Percentiles rank a stretch among this genome's conserved stretches.
These are phyloP conservation scores for Gobiocypris rarus DNA, from an alignment of 2,113 vertebrate genomes.

Conservation along the genomic window DNA sequence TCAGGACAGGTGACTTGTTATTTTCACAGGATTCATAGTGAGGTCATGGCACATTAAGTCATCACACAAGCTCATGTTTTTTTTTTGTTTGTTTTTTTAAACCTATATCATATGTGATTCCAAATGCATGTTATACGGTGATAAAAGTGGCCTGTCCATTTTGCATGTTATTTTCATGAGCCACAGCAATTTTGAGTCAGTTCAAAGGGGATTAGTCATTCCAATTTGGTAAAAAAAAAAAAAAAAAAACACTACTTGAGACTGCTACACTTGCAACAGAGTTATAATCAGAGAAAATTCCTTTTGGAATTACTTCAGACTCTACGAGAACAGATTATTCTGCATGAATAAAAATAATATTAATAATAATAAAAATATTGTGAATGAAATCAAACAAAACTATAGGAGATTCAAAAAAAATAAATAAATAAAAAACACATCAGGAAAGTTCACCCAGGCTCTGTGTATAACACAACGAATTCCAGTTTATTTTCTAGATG, in stretches of 20 bases:
- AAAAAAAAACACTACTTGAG: neutral
- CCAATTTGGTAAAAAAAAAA: neutral
- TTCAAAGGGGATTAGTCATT: conserved; percentile 14
- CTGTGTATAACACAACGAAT: neutral
- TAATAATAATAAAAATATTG: too few relatives aligned
- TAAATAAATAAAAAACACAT: too few relatives aligned
- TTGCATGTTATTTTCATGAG: neutral
- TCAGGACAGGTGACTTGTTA: neutral
- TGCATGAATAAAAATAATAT: neutral
- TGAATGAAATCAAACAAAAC: neutral
- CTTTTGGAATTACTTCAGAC: neutral
- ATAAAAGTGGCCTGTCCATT: neutral
- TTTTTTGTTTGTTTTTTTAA: neutral
- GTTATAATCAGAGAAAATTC: neutral
- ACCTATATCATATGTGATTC: neutral
- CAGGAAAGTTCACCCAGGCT: too few relatives aligned
- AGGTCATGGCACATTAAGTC: too few relatives aligned
- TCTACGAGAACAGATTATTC: neutral
- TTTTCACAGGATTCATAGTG: neutral
- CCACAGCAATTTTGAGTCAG: neutral
- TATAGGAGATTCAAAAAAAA: too few relatives aligned
- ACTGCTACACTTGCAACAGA: neutral
- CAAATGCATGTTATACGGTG: neutral
- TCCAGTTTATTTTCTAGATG: neutral
- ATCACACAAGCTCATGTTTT: neutral